A percentile compares a stretch with the other conserved stretches of the same genome.
These are phyloP conservation scores for Latrodectus hesperus DNA, from an alignment of 2,888 invertebrate species.

Conservation along the genomic window DNA sequence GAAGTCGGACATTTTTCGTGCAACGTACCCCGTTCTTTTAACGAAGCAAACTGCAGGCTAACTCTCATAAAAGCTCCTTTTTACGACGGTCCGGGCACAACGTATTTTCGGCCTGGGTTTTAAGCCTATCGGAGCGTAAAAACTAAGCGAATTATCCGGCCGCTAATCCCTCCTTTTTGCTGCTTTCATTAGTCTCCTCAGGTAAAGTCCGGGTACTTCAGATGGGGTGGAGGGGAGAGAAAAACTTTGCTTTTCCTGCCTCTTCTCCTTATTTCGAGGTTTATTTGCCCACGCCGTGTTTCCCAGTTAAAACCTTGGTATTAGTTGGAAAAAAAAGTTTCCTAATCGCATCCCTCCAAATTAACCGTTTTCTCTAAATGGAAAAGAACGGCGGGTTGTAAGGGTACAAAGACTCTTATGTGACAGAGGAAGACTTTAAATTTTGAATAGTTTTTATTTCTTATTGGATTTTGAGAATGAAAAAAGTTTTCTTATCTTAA, in stretches of 20 bases:
- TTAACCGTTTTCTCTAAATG: conserved; percentile 34
- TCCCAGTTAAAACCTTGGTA: conserved; percentile 38
- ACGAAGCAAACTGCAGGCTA: conserved; percentile 14
- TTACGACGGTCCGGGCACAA: conserved; percentile 30
- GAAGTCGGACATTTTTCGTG: conserved; percentile 15
- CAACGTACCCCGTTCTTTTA: conserved; percentile 13
- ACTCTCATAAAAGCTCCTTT: conserved; percentile 42
- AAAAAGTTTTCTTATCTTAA: conserved; percentile 3
- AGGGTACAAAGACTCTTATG: conserved; percentile 23
- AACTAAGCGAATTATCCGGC: conserved; percentile 60
- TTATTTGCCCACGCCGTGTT: conserved; percentile 14
- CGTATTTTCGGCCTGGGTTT: conserved; percentile 26
- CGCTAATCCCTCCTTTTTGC: conserved; percentile 43
- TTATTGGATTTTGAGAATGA: not conserved
- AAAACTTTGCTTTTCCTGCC: not conserved
- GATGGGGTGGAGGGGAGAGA: not conserved
- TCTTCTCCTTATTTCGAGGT: conserved; percentile 31
- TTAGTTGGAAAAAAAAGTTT: conserved; percentile 32
- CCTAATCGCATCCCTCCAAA: conserved; percentile 43
- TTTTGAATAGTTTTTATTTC: conserved; percentile 17
- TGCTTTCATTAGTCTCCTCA: conserved; percentile 47
- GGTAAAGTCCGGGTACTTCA: conserved; percentile 18
- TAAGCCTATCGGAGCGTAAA: conserved; percentile 50
- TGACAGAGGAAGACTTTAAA: conserved; percentile 31
- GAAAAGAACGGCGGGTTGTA: not conserved